phyloP scores from a whole-genome alignment of 2,888 invertebrate species.

The Phorcus lineatus region DNA sequence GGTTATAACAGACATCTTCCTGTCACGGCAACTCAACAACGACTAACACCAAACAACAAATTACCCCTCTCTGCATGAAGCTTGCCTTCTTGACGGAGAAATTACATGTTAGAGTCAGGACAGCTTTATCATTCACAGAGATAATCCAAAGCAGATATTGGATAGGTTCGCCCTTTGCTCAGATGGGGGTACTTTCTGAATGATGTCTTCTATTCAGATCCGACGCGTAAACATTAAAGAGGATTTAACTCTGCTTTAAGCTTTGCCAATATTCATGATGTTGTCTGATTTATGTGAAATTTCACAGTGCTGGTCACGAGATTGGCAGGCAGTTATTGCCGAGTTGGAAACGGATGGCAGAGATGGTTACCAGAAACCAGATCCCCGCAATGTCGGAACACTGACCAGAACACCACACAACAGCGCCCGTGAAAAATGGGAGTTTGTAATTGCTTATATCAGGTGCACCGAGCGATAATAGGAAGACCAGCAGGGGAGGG shows the following conservation, averaged over 20 bases:
- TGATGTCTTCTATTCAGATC: not conserved
- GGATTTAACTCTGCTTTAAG: not conserved
- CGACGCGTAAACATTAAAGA: not conserved
- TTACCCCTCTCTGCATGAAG: not conserved
- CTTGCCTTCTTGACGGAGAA: not conserved
- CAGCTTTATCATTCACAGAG: not conserved
- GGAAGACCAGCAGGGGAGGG: not conserved
- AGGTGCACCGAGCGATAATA: slow-evolving; percentile 12
- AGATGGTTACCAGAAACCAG: not conserved
- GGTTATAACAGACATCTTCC: not conserved
- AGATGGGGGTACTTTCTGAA: not conserved
- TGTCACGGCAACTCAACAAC: not conserved
- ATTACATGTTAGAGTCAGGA: not conserved
- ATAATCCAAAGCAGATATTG: not conserved
- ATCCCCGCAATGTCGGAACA: not conserved
- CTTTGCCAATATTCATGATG: not conserved
- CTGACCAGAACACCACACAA: not conserved
- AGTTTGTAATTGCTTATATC: slow-evolving; percentile 7
- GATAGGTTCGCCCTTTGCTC: not conserved
- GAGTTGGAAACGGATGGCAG: not conserved
- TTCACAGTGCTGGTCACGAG: not conserved
- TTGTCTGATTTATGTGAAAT: not conserved
- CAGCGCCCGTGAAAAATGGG: not conserved
- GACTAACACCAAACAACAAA: not conserved
- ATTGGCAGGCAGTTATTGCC: not conserved